Evolutionary conservation across 2,113 vertebrate genomes (phyloP).

Genomic region (Daphoenositta chrysoptera): DNA sequence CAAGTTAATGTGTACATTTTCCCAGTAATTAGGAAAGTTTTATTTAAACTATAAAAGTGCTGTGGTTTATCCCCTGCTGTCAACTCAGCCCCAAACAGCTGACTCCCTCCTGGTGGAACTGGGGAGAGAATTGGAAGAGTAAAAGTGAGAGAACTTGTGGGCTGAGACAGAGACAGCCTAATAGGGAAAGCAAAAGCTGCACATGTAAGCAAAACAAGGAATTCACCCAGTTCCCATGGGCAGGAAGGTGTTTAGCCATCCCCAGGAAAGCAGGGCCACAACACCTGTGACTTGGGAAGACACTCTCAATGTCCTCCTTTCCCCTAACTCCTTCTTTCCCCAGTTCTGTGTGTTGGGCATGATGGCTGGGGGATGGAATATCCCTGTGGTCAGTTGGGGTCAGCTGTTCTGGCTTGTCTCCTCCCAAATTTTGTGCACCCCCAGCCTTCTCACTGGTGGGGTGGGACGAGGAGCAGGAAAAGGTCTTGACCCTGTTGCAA

Average conservation of each 20-base stretch:
- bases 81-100: background rate
- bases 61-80: background rate
- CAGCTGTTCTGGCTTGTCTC: background rate
- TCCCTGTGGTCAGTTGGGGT: background rate
- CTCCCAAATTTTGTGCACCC: background rate
- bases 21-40: background rate
- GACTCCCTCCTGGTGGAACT: background rate
- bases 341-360: background rate
- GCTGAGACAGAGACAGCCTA: background rate
- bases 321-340: background rate
- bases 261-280: background rate
- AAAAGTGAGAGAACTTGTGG: background rate
- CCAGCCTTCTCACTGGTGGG: background rate
- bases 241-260: background rate
- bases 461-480: background rate
- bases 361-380: background rate
- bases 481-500: background rate
- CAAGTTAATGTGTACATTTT: background rate
- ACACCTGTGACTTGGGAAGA: accelerated
- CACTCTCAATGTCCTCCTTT: background rate
- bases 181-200: background rate
- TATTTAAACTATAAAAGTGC: background rate
- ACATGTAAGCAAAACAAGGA: background rate
- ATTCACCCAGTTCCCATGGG: background rate
- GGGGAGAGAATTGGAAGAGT: background rate